These are phyloP conservation scores for Hypotaenidia okinawae DNA, from an alignment of 2,797 vertebrate genomes.

Conservation along the genomic window DNA sequence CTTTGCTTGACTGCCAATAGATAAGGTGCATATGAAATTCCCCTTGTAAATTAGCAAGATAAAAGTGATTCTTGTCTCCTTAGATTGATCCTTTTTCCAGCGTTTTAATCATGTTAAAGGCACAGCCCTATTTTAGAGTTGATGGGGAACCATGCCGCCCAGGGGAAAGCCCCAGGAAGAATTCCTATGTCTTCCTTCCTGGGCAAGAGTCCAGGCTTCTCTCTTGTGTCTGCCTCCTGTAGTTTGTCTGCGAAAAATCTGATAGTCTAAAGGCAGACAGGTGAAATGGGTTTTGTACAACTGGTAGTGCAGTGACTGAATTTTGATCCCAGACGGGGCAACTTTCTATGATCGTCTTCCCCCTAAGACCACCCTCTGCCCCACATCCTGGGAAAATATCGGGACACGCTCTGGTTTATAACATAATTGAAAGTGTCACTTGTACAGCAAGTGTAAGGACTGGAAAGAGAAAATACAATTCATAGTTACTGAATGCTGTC, in stretches of 20 bases:
- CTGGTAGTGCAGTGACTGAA: not conserved
- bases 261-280: not conserved
- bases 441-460: not conserved
- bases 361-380: not conserved
- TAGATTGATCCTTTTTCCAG: conserved; percentile 46
- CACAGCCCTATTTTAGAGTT: conserved; percentile 22
- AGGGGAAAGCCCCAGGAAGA: conserved; percentile 17
- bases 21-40: conserved; percentile 75
- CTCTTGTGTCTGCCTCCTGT: not conserved
- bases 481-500: not conserved
- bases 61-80: conserved; percentile 64
- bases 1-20: conserved; percentile 70
- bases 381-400: not conserved
- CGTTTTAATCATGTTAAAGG: conserved; percentile 31
- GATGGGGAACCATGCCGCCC: not conserved
- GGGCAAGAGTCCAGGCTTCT: not conserved
- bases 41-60: conserved; percentile 69
- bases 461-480: not conserved
- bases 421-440: not conserved
- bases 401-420: not conserved
- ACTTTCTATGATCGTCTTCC: not conserved
- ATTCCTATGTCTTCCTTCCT: conserved; percentile 24
- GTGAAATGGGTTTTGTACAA: not conserved
- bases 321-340: not conserved
- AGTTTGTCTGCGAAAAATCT: not conserved